Percentiles rank a stretch among this genome's conserved stretches.
Evolutionary conservation across 2,113 vertebrate genomes (phyloP).

Genomic region (Cephalopterus ornatus): DNA sequence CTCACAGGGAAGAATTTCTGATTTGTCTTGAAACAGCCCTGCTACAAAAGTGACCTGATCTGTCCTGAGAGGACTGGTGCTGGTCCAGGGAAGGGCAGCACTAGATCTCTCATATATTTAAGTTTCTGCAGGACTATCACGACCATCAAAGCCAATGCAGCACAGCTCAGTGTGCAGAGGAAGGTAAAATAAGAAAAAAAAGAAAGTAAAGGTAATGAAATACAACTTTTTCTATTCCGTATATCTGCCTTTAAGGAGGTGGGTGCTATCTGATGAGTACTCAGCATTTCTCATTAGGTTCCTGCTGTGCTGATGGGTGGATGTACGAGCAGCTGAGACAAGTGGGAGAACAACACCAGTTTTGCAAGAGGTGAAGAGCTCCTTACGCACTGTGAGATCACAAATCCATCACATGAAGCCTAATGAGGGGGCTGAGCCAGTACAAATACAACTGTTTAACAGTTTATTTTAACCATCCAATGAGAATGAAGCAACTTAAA

Average conservation of each 20-base stretch:
- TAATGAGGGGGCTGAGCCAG: conserved; percentile 54
- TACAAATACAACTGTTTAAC: conserved; percentile 61
- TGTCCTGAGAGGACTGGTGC: neutral
- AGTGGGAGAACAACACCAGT: neutral
- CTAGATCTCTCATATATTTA: neutral
- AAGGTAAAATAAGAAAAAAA: neutral
- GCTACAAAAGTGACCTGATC: neutral
- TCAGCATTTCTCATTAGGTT: neutral
- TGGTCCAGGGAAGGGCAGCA: neutral
- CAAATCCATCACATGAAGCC: conserved; percentile 37
- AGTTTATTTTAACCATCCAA: conserved; percentile 63
- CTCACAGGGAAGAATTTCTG: neutral
- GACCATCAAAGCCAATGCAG: neutral
- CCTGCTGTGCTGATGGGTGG: neutral
- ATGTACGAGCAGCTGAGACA: neutral
- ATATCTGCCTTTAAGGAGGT: neutral
- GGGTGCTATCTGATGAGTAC: neutral
- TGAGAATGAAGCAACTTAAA: conserved; percentile 27
- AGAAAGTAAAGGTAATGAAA: neutral
- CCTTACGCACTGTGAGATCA: neutral
- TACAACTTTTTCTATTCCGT: neutral
- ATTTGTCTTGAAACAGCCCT: neutral
- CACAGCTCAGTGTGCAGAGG: rapidly evolving
- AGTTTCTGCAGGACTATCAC: rapidly evolving
- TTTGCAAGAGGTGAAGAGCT: neutral